phyloP scores from a whole-genome alignment of 2,113 vertebrate genomes.

The Heterotilapia buettikoferi region DNA sequence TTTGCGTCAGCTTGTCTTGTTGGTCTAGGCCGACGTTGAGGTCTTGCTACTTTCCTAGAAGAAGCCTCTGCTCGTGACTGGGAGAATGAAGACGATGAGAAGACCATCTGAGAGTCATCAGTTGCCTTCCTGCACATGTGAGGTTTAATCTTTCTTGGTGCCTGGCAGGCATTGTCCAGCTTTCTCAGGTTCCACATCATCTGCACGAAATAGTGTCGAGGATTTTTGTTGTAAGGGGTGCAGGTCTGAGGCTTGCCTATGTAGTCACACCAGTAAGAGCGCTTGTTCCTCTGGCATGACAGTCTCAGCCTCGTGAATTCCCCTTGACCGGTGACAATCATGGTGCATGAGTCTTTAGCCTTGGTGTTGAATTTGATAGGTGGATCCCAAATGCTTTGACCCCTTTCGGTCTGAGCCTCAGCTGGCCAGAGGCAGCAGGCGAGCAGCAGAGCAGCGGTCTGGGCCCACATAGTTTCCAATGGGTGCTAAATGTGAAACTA shows the following conservation, averaged over 20 bases:
- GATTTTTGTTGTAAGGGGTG: conserved; percentile 73
- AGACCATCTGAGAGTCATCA: conserved; percentile 71
- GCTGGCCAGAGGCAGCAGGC: conserved; percentile 57
- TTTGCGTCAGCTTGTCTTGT: background rate
- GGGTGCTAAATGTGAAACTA: conserved; percentile 9
- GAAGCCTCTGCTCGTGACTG: background rate
- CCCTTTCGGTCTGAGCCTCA: conserved; percentile 45
- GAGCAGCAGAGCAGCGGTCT: conserved; percentile 54
- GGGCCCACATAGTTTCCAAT: conserved; percentile 69
- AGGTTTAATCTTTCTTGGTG: conserved; percentile 57
- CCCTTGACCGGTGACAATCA: conserved; percentile 60
- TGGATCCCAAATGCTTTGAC: conserved; percentile 65
- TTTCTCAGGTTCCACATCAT: conserved; percentile 72
- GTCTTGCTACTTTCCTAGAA: background rate
- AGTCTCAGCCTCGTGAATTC: conserved; percentile 70
- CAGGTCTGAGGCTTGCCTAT: conserved; percentile 70
- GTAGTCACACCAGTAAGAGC: conserved; percentile 80
- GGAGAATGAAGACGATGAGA: conserved; percentile 16
- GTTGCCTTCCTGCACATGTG: conserved; percentile 76
- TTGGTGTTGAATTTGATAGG: conserved; percentile 74
- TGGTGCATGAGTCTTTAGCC: conserved; percentile 69
- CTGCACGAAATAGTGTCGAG: conserved; percentile 77
- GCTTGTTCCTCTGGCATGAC: conserved; percentile 55
- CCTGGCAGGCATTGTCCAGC: conserved; percentile 67
- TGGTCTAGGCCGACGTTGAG: background rate